Base-by-base conservation (phyloP, 2,113 vertebrate species). In the Manacus vitellinus region DNA sequence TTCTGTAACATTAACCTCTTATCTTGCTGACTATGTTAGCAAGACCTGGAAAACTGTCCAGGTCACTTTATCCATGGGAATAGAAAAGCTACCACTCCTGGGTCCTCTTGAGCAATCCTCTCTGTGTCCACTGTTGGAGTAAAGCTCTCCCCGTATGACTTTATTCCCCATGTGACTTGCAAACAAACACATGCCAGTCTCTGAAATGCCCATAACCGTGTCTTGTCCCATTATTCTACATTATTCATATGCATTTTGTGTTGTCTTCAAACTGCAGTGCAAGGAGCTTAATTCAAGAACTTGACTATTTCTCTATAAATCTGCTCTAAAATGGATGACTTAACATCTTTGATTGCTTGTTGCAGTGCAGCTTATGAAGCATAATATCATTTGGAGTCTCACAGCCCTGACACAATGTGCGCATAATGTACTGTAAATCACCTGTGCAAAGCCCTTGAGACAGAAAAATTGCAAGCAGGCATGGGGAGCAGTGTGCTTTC, bases 341-440 rank as follows among this genome's bases (percentile, higher is more conserved):
- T 95, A 79, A 89, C 84, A 62, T 58, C 70, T 41, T 65, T 74
- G 84, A 89, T 92, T 85, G 77, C 74, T 94, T 67, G 91, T 85
- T 97, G 89, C 91, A 88, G 3, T 54, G 74, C 49, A 89, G 49
- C 66, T 95, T 96, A 94, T 86, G 73, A 82, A 93, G 89, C 94
- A 82, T 93, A 72, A 72, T 78, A 70, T 75, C 52, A 10, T 74
- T 72, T 91, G 62, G 75, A 92, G 25, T 27, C 75, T 79, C 84
- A n/a, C 76, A 81, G 73, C 65, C 46, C 87, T 75, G 80, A 65
- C 70, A 95, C 74, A 87, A 65, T 43, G 41, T 79, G 61, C 68
- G 88, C 66, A 85, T 44, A 96, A 95, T 68, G 70, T 85, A 8
- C 84, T 49, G 47, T 78, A 95, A 97, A 95, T 96, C 91, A 89